Evolutionary conservation across 2,888 invertebrate genomes (phyloP).

Genomic region (Caenorhabditis sp.): DNA sequence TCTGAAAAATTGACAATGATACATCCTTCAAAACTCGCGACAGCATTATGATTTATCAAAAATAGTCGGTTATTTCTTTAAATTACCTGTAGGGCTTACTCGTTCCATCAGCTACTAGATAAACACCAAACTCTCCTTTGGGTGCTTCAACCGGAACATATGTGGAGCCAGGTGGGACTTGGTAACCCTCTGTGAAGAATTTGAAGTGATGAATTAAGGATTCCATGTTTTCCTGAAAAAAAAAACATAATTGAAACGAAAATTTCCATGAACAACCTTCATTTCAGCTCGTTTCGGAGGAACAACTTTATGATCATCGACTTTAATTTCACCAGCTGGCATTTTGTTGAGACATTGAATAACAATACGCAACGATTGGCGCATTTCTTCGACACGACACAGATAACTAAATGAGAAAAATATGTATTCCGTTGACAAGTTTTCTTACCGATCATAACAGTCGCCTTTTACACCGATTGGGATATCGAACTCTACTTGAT

Average conservation of each 20-base stretch:
- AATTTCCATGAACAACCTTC: too few relatives aligned
- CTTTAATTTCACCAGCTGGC: conserved; percentile 77
- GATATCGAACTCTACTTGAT: conserved; percentile 91
- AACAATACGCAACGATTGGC: conserved; percentile 91
- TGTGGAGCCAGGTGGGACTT: conserved; percentile 93
- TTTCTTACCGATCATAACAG: conserved; percentile 85
- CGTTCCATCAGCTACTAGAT: conserved; percentile 92
- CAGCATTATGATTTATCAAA: not conserved
- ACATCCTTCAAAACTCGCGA: too few relatives aligned
- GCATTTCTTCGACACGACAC: conserved; percentile 79
- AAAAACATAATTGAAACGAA: too few relatives aligned
- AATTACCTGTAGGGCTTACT: conserved; percentile 85
- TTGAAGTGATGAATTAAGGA: conserved; percentile 98
- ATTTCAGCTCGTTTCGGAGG: conserved; percentile 91
- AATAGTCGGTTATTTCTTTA: not conserved
- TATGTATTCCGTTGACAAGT: not conserved
- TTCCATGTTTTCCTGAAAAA: conserved; percentile 80
- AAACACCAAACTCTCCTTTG: conserved; percentile 93
- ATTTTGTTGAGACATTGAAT: conserved; percentile 96
- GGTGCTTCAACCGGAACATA: conserved; percentile 97
- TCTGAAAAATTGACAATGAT: conserved; percentile 23
- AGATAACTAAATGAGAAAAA: conserved; percentile 78
- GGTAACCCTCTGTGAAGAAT: conserved; percentile 93
- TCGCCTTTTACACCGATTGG: conserved; percentile 95
- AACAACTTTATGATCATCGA: conserved; percentile 92